Evolutionary conservation across 2,797 vertebrate species (phyloP).

Genomic region (Notoglanidium macrostoma): DNA sequence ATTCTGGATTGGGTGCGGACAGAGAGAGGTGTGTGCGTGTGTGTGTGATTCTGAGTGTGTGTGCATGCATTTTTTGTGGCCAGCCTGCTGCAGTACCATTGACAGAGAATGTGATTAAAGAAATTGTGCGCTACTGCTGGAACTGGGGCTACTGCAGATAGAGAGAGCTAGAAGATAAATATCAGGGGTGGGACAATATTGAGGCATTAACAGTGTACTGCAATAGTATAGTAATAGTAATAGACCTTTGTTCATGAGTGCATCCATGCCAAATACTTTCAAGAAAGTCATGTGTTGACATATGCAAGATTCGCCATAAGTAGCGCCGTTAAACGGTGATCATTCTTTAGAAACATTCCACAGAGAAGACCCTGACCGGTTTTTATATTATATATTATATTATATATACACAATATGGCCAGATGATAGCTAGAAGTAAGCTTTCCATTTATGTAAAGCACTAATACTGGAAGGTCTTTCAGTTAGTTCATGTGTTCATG

Average conservation of each 20-base stretch:
- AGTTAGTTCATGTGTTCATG: neutral
- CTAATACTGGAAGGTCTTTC: neutral
- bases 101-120: constrained; percentile 38
- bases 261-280: neutral
- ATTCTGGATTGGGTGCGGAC: constrained; percentile 15
- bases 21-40: neutral
- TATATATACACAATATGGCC: neutral
- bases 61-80: constrained; percentile 4
- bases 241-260: neutral
- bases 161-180: neutral
- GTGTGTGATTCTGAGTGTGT: neutral
- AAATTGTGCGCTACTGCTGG: constrained; percentile 23
- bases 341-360: neutral
- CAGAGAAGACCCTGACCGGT: neutral
- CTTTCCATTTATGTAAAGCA: neutral
- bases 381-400: too few relatives aligned
- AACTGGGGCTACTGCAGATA: constrained; percentile 32
- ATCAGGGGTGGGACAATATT: neutral
- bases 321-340: too few relatives aligned
- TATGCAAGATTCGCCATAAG: neutral
- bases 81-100: constrained; percentile 39
- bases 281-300: neutral
- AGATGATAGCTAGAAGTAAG: neutral
- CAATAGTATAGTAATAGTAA: too few relatives aligned
- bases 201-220: neutral